Conservation (phyloP, 2,888 invertebrate genomes). For the Drosophila paracracens region DNA sequence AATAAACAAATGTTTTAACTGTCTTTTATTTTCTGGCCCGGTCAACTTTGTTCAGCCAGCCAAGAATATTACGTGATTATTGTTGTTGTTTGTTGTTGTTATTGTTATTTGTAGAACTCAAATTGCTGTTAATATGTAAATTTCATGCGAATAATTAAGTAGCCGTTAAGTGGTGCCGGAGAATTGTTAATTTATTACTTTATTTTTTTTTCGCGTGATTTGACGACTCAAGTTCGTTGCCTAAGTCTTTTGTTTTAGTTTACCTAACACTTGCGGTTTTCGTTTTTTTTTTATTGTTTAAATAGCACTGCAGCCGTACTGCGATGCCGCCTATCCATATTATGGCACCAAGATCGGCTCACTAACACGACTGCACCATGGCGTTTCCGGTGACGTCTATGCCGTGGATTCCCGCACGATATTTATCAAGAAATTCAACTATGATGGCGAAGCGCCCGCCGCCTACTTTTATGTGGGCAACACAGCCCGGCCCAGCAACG, state of each 20-base stretch:
- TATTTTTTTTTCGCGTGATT: conserved; percentile 43
- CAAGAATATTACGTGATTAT: conserved; percentile 52
- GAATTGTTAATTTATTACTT: conserved; percentile 63
- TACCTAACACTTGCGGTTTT: conserved; percentile 25
- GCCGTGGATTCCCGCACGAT: conserved; percentile 95
- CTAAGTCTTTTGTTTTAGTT: conserved; percentile 80
- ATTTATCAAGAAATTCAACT: conserved; percentile 94
- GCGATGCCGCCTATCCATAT: conserved; percentile 86
- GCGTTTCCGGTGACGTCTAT: conserved; percentile 93
- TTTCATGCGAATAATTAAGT: conserved; percentile 64
- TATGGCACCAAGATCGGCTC: conserved; percentile 92
- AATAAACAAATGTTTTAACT: conserved; percentile 17
- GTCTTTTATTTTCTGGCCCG: conserved; percentile 9
- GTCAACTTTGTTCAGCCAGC: conserved; percentile 20
- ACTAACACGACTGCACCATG: conserved; percentile 92
- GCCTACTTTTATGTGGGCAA: conserved; percentile 96
- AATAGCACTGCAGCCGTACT: conserved; percentile 64
- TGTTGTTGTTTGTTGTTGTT: conserved; percentile 3
- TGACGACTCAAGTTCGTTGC: conserved; percentile 71
- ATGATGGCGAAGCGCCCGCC: conserved; percentile 96
- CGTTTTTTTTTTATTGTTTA: conserved; percentile 8
- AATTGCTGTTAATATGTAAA: conserved; percentile 58
- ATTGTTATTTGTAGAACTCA: conserved; percentile 13
- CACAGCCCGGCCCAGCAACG: conserved; percentile 88
- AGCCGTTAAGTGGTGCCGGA: conserved; percentile 53